These are phyloP conservation scores for Harpegnathos saltator DNA, from an alignment of 1,140 invertebrate species.

Conservation along the genomic window DNA sequence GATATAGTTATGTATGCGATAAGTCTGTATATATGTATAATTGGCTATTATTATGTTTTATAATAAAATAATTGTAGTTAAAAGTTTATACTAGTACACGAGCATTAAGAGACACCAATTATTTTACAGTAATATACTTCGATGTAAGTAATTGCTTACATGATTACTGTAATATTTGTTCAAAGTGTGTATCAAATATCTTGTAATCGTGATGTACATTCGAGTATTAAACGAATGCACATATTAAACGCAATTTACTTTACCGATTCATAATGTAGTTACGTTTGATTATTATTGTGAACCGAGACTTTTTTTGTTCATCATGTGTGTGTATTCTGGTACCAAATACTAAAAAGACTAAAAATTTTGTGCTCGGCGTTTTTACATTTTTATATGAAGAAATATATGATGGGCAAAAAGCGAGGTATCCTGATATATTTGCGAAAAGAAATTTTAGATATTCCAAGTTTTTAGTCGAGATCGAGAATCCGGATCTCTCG, in stretches of 20 bases:
- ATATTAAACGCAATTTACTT: constrained; percentile 35
- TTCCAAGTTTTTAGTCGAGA: too few species aligned
- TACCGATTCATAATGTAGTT: constrained; percentile 21
- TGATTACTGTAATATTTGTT: constrained; percentile 44
- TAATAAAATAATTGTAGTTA: constrained; percentile 1
- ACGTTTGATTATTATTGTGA: neutral
- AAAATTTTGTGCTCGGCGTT: too few species aligned
- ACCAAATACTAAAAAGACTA: too few species aligned
- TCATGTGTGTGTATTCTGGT: too few species aligned
- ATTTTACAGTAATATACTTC: constrained; percentile 26
- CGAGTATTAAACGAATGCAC: constrained; percentile 39
- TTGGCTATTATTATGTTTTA: constrained; percentile 4
- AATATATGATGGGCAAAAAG: too few species aligned
- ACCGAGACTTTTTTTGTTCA: too few species aligned
- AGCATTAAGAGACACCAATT: constrained; percentile 41
- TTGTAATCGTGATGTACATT: constrained; percentile 52
- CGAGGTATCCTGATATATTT: too few species aligned
- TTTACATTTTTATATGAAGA: too few species aligned
- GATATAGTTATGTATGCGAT: constrained; percentile 23
- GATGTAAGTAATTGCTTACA: constrained; percentile 14
- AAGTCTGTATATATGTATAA: constrained; percentile 53
- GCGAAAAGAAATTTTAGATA: too few species aligned
- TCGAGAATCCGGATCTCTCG: too few species aligned
- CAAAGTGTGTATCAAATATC: constrained; percentile 33
- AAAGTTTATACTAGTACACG: neutral